Conservation (phyloP, 2,888 invertebrate species). For the Eupeodes luniger region DNA sequence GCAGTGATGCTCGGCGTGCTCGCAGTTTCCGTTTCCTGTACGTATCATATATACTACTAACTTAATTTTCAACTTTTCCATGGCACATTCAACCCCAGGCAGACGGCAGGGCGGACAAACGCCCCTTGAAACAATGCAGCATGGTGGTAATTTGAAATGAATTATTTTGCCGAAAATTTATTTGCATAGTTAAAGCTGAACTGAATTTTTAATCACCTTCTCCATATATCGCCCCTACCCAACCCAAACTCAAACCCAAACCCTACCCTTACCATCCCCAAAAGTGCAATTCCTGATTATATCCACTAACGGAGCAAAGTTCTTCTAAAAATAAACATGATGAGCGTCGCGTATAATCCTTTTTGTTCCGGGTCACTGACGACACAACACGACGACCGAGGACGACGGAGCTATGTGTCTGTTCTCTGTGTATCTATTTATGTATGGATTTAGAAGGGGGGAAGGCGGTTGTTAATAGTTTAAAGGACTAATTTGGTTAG, state of each 20-base stretch:
- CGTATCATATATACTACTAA: background rate
- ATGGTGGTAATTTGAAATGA: constrained; percentile 55
- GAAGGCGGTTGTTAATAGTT: background rate
- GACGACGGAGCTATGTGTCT: background rate
- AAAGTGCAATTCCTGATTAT: background rate
- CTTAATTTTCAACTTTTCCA: background rate
- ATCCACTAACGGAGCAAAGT: background rate
- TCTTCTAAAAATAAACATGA: constrained; percentile 54
- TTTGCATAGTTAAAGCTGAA: constrained; percentile 62
- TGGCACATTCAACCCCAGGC: background rate
- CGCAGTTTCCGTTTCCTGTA: background rate
- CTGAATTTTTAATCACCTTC: constrained; percentile 61
- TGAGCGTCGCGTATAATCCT: constrained; percentile 50
- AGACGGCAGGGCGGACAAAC: background rate
- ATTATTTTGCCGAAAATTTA: constrained; percentile 59
- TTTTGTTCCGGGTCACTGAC: constrained; percentile 12
- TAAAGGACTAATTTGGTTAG: constrained; percentile 32
- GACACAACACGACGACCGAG: background rate
- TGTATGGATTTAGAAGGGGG: background rate
- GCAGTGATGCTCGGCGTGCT: background rate
- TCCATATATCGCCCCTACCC: background rate
- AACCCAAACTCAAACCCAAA: too few relatives aligned
- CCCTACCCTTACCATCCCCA: too few relatives aligned
- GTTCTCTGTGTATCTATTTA: background rate
- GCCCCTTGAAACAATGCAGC: background rate